Percentiles rank a stretch among this genome's conserved stretches.
Conservation (phyloP, 2,888 invertebrate species). For the Agonopterix arenella region DNA sequence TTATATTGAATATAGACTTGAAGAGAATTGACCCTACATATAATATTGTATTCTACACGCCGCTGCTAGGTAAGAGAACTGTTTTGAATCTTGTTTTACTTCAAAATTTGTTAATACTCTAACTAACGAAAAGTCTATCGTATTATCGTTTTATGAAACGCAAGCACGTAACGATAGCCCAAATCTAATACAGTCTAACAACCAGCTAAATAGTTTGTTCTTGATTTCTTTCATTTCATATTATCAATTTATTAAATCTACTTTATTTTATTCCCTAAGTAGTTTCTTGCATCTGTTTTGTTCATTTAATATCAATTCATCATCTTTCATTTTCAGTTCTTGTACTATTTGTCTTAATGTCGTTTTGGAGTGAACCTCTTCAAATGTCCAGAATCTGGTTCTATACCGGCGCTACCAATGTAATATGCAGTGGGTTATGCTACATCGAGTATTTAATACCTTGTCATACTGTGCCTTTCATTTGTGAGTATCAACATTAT, state of each 20-base stretch:
- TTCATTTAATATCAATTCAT: too few species aligned
- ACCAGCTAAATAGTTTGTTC: too few species aligned
- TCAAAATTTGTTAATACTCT: too few species aligned
- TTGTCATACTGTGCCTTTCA: constrained; percentile 46
- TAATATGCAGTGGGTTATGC: constrained; percentile 50
- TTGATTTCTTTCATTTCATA: too few species aligned
- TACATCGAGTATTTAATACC: constrained; percentile 56
- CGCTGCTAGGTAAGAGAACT: constrained; percentile 47
- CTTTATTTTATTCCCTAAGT: too few species aligned
- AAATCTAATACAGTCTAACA: too few species aligned
- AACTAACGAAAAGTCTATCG: too few species aligned
- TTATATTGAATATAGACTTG: constrained; percentile 34
- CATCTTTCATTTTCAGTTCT: constrained; percentile 32
- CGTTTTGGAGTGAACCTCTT: constrained; percentile 58
- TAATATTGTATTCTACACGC: constrained; percentile 60
- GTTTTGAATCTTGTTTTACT: too few species aligned
- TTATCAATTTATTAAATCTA: too few species aligned
- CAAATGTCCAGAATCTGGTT: constrained; percentile 50
- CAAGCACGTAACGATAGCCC: too few species aligned
- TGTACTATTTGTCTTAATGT: constrained; percentile 46
- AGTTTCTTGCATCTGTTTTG: too few species aligned
- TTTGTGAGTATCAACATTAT: constrained; percentile 41
- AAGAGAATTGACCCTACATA: constrained; percentile 42
- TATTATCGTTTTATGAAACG: too few species aligned
- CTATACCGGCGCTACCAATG: constrained; percentile 36